Evolutionary conservation across 2,113 vertebrate genomes (phyloP).

Genomic region (Laticauda colubrina): DNA sequence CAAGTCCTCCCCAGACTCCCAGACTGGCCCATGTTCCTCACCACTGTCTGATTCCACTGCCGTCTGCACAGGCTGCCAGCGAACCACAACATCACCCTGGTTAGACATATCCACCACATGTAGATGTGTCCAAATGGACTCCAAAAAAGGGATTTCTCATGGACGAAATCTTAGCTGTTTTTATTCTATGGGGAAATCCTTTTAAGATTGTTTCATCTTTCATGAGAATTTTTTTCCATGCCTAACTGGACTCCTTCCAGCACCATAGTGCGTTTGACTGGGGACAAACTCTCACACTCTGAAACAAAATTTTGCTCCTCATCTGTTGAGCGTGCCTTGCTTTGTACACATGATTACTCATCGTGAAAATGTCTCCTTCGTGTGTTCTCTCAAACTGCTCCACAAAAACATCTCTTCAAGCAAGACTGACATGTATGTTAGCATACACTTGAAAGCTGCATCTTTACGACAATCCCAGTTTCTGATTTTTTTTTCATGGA

Average conservation of each 20-base stretch:
- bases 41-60: no score
- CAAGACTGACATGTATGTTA: background rate
- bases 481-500: background rate
- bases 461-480: background rate
- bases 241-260: slow-evolving; percentile 2
- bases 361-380: slow-evolving; percentile 12
- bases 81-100: background rate
- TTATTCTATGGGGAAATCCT: background rate
- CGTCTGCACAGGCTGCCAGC: no score
- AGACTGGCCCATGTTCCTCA: no score
- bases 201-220: slow-evolving; percentile 39
- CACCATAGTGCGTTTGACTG: background rate
- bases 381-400: background rate
- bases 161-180: background rate
- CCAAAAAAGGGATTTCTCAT: background rate
- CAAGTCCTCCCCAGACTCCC: no score
- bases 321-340: slow-evolving; percentile 32
- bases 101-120: background rate
- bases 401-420: slow-evolving; percentile 25
- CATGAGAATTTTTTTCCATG: background rate
- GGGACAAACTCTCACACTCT: slow-evolving; percentile 11
- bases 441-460: slow-evolving; percentile 10
- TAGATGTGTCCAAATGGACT: background rate
- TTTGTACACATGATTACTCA: slow-evolving; percentile 33
- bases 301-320: background rate